Evolutionary conservation across 2,888 invertebrate species (phyloP), one percentile per base, ranked within the genome.

Genomic region (Macroteleia sp.): DNA sequence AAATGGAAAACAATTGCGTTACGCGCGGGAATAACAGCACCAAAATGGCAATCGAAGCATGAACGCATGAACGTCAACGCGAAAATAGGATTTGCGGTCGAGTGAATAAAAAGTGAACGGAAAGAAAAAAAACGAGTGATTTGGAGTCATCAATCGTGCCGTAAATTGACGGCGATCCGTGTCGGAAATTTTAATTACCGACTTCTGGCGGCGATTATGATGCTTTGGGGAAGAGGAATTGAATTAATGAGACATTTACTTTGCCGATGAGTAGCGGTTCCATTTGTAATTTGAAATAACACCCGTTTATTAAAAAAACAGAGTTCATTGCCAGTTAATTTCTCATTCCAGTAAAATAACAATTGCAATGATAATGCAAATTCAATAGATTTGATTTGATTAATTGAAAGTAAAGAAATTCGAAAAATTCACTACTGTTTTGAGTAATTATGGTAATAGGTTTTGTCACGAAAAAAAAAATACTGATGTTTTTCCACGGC

Each of bases 1-100:
- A 73, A 56, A 59, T 52, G 44, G 36, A 52, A 41, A 74, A 59
- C 74, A 56, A 52, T 66, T 56, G 62, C 41, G 48, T 54, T 46
- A 42, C 36, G 57, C 25, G 56, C 54, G 30, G 19, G 14, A 75
- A 67, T 25, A 69, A 44, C 54, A 46, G 39, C 64, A 19, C 20
- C 41, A 41, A 64, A 62, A 42, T 46, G 44, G 25, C 52, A 61
- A 70, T 70, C 44, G 61, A 61, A 42, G 36, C 54, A 41, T 39
- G 30, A 50, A 32, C 59, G 39, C 57, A 54, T 46, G 50, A 64
- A 48, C 62, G 46, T 56, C 61, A 56, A 48, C 54, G 52, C 30
- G 34, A 73, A 61, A 62, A 62, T 64, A 17, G 62, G 30, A 32
- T 56, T 57, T 50, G 67, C 14, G 32, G 39, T 39, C 10, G 10